Evolutionary conservation across 1,140 invertebrate species (phyloP), one percentile per base, ranked within the genome.

Genomic region (Cephus cinctus): DNA sequence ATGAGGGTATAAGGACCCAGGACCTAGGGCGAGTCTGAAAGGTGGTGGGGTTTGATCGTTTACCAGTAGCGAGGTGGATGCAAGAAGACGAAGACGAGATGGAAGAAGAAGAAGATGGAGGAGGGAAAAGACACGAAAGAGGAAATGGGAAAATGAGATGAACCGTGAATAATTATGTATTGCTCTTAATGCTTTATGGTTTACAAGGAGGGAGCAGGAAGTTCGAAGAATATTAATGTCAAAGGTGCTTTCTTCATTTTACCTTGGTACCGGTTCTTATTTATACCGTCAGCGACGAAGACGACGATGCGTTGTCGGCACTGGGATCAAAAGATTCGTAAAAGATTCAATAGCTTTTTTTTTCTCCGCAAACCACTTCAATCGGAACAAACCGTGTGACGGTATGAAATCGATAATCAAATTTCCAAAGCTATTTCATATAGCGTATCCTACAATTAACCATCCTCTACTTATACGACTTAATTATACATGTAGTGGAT

Each of bases 121-220:
- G n/a, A n/a, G n/a, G n/a, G n/a, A n/a, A n/a, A n/a, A n/a, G n/a
- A n/a, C n/a, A 54, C 43, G 49, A 54, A 48, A 52, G 56, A 60
- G 65, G 59, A 67, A 69, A 67, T 67, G 57, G 57, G 66, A 69
- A 67, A 69, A 64, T 52, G 57, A 65, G 67, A 68, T 58, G 62
- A 67, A 65, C 55, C 60, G 65, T 65, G 64, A 60, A 67, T 58
- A 67, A 67, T 67, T 65, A 65, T 67, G 63, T 61, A 67, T 67
- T 63, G 56, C 54, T 58, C 59, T 61, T 67, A 68, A 67, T 67
- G 52, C 54, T 53, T 62, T 55, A 60, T 32, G 54, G 51, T 60
- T 57, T 58, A 49, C 41, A 43, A 47, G 23, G 21, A 54, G 38
- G 47, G 43, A 21, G 31, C 22, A 30, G 43, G 50, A 52, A 36